Percentiles rank a stretch among this genome's conserved stretches.
These are phyloP conservation scores for Drosophila vallismaia DNA, from an alignment of 2,888 invertebrate genomes.

Conservation along the genomic window DNA sequence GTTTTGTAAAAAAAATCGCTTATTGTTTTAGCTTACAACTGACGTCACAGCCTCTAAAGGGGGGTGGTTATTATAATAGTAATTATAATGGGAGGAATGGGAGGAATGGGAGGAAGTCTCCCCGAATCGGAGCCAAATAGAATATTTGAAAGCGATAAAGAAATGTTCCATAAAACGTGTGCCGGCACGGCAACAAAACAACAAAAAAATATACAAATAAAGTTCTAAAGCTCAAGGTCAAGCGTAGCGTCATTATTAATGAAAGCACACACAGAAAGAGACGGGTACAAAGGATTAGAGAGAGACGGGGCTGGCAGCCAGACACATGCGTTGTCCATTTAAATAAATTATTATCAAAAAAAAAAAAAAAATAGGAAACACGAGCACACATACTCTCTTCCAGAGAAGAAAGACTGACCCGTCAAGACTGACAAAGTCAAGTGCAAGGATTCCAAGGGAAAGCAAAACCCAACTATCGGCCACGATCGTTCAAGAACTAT, in stretches of 20 bases:
- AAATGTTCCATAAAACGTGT: constrained; percentile 36
- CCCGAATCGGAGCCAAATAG: background rate
- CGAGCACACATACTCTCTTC: background rate
- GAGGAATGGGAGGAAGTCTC: constrained; percentile 1
- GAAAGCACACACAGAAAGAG: constrained; percentile 45
- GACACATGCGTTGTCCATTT: constrained; percentile 68
- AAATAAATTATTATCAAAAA: constrained; percentile 65
- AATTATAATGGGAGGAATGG: background rate
- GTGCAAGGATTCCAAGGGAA: constrained; percentile 58
- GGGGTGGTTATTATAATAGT: no score
- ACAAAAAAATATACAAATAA: constrained; percentile 42
- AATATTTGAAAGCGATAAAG: constrained; percentile 56
- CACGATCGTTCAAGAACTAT: constrained; percentile 23
- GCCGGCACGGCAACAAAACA: constrained; percentile 31
- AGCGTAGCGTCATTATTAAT: constrained; percentile 75
- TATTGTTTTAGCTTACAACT: no score
- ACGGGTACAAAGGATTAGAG: background rate
- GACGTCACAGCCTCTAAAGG: no score
- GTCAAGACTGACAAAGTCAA: constrained; percentile 68
- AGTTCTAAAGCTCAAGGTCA: constrained; percentile 77
- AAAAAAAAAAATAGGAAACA: constrained; percentile 21
- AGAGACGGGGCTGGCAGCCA: background rate
- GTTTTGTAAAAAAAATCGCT: no score
- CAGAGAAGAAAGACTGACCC: constrained; percentile 45
- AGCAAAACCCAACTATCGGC: background rate